Evolutionary conservation across 1,140 invertebrate species (phyloP), one percentile per base, ranked within the genome.

Genomic region (Anthonomus grandis): DNA sequence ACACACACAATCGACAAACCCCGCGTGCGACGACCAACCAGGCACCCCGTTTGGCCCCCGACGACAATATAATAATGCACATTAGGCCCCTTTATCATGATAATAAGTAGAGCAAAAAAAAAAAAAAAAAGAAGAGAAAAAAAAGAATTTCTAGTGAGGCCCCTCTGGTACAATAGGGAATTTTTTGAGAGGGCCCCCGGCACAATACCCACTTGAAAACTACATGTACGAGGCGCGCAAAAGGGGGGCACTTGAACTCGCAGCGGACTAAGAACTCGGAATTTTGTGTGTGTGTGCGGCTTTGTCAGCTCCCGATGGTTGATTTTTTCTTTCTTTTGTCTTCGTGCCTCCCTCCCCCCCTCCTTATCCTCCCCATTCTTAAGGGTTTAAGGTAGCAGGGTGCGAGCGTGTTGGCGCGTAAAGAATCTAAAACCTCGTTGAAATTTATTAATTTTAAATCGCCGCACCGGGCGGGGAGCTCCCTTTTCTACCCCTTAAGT

Each of bases 201-300:
- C 39, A 61, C 59, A 61, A 61, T 61, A 46, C 34, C 48, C 60
- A 62, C 60, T 62, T 57, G 48, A n/a, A n/a, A 62, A 52, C 39
- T 57, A 45, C 55, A 62, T 62, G 60, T 62, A 62, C 46, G 55
- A 58, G 58, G 60, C 55, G 57, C 57, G 55, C 60, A 57, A 58
- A 51, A 60, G 60, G 47, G 50, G 45, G 41, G 48, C 60, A 62
- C 60, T 62, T 62, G 60, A 62, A 54, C 52, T 49, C n/a, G 39
- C 25, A 51, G 53, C 48, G 51, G 42, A 37, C 36, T 38, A 47
- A 52, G 46, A 44, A 34, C 51, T 55, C n/a, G n/a, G n/a, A n/a
- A n/a, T n/a, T n/a, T n/a, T n/a, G n/a, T n/a, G n/a, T n/a, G n/a
- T 56, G 57, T 56, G 53, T 44, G 27, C 34, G 47, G 42, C 42